Base-by-base conservation (phyloP, 2,113 vertebrate genomes). In the Clarias batrachus region DNA sequence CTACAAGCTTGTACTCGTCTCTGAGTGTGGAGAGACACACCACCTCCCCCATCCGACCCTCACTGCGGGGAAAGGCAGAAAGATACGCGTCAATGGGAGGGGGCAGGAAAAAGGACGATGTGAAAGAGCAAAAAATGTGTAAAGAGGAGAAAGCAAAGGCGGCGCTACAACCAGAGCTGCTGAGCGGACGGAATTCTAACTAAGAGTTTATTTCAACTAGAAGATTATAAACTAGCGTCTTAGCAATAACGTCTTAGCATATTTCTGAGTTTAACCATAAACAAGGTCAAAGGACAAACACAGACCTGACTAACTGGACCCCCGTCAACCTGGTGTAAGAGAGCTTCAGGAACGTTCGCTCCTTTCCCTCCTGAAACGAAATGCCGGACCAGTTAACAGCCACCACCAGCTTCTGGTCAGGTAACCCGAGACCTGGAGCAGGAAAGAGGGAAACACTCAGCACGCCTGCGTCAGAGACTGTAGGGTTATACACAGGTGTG, bases 361-460 rank as follows among this genome's bases (percentile, higher is more conserved):
- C 97, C 66, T 68, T 95, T 83, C 95, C 94, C 54, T 98, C 97
- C 90, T 97, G 93, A 89, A 99, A 97, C 71, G 89, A 93, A 62
- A 99, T 82, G 33, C 96, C 95, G 74, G 92, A 95, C 95, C 96
- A 97, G 92, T 97, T 98, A 68, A 99, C 76, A 0, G 96, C 97
- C 88, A 97, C 86, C 0, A 97, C 83, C 87, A 99, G 96, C 59
- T 93, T 93, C 78, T 95, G 96, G 93, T 94, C 97, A 78, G 95
- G 92, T 88, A 98, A 92, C 80, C 93, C 93, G 62, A 96, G 96
- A 37, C 98, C 98, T 99, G 92, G 56, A 87, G 90, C 90, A 33
- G 57, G 57, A 80, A 37, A 23, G 83, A 57, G 27, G 48, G 12
- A 37, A 27, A 66, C 21, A n/a, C 81, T n/a, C 11, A n/a, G 52